Base-by-base conservation (phyloP, 2,888 invertebrate genomes). In the Drosophila suboccidentalis region DNA sequence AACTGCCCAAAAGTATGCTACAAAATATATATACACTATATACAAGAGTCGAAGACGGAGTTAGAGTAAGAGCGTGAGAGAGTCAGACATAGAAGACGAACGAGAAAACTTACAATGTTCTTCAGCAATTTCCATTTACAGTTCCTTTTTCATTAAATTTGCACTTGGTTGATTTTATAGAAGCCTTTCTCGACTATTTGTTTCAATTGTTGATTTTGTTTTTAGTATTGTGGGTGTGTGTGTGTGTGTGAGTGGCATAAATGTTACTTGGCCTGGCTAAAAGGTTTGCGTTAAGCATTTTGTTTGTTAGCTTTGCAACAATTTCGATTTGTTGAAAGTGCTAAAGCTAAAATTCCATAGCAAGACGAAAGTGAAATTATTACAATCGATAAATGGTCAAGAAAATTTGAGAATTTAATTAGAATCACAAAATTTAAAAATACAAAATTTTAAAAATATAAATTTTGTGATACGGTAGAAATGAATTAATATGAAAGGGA, bases 291-390 rank as follows among this genome's bases (percentile, higher is more conserved):
- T 69, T 75, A 55, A 82, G 82, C 87, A 75, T 75, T 86, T 75
- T 87, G 78, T 80, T 85, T 85, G 81, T 70, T 70, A 55, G 80
- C 80, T 75, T 80, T 72, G 65, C 57, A 65, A 82, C 82, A 65
- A 75, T 80, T 80, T 62, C 78, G 61, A 81, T 77, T 82, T 81
- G 63, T 13, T n/a, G 49, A 71, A 85, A 81, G 83, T 72, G 73
- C 62, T 66, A 69, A 82, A 82, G 78, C 66, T 80, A 84, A 71
- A 71, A 73, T 66, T 68, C 60, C 59, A 64, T 44, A 19, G 5
- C 51, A 2, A 19, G 19, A n/a, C 5, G 19, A 34, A 32, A 55
- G 32, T 43, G 32, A 17, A 17, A n/a, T 17, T 54, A 13, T 19
- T 4, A 36, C 17, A 41, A 54, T 43, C 41, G 29, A 54, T 43